phyloP scores from a whole-genome alignment of 2,888 invertebrate species.

The Parochlus steinenii region DNA sequence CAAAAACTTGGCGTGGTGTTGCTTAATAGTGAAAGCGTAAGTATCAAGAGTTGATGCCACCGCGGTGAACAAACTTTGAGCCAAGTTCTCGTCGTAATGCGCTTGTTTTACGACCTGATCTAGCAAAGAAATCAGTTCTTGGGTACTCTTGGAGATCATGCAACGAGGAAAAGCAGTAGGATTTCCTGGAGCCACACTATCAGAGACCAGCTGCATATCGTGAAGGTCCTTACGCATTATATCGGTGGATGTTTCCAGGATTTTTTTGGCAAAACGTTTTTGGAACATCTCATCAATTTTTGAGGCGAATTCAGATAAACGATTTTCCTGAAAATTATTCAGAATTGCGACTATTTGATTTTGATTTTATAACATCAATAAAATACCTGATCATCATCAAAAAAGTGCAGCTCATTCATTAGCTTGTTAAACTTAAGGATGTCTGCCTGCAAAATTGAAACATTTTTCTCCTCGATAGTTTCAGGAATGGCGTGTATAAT shows the following conservation, averaged over 20 bases:
- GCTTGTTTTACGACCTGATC: constrained; percentile 24
- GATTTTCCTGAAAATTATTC: too few species aligned
- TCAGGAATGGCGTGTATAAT: constrained; percentile 60
- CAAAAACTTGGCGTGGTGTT: constrained; percentile 61
- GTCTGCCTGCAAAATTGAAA: constrained; percentile 44
- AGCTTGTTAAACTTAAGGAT: constrained; percentile 48
- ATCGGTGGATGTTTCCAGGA: constrained; percentile 46
- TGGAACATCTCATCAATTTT: constrained; percentile 62
- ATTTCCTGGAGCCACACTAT: constrained; percentile 19
- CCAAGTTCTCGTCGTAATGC: constrained; percentile 32
- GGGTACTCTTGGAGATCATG: constrained; percentile 28
- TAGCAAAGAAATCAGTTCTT: constrained; percentile 27
- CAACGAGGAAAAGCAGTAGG: constrained; percentile 26
- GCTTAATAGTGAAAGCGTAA: constrained; percentile 61
- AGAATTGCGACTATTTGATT: too few species aligned
- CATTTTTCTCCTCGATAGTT: constrained; percentile 49
- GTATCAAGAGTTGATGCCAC: constrained; percentile 56
- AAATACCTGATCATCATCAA: constrained; percentile 32
- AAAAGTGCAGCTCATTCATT: constrained; percentile 41
- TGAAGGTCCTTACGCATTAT: constrained; percentile 73
- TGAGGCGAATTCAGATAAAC: constrained; percentile 52
- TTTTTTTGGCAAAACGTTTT: constrained; percentile 55
- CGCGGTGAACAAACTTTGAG: constrained; percentile 42
- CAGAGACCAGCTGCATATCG: constrained; percentile 42
- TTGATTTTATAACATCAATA: constrained; percentile 40